A percentile compares a stretch with the other conserved stretches of the same genome.
These are phyloP conservation scores for Xenus cinereus DNA, from an alignment of 2,113 vertebrate species.

Conservation along the genomic window DNA sequence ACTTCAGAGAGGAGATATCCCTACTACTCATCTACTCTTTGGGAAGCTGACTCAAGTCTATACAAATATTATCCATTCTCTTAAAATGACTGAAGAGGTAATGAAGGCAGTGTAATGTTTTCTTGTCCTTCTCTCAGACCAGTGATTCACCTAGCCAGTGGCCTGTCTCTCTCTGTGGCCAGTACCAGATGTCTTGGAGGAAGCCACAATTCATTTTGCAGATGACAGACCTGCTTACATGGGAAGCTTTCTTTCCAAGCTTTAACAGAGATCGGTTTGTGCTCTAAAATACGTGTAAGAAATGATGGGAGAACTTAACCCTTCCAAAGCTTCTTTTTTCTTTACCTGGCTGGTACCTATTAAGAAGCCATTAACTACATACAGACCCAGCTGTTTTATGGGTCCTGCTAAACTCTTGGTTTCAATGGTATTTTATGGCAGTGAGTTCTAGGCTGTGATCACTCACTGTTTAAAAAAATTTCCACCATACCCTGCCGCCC, in stretches of 20 bases:
- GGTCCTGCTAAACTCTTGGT: background rate
- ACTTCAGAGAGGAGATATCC: background rate
- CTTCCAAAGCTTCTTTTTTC: background rate
- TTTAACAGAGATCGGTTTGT: background rate
- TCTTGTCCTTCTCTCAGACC: background rate
- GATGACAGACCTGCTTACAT: slow-evolving; percentile 10
- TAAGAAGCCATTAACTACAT: background rate
- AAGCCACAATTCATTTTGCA: slow-evolving; percentile 9
- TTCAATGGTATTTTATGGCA: background rate
- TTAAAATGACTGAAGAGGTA: background rate
- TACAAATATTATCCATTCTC: background rate
- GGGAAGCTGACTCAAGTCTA: background rate
- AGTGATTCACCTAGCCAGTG: background rate
- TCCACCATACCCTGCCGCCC: background rate
- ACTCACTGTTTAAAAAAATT: background rate
- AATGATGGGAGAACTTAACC: background rate
- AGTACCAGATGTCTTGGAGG: background rate
- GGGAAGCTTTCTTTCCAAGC: background rate
- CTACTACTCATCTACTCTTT: background rate
- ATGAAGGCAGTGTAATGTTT: background rate
- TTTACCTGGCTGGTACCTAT: background rate
- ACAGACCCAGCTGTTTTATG: background rate
- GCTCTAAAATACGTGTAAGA: background rate
- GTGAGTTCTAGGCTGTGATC: background rate
- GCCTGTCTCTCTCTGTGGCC: background rate